Evolutionary conservation across 2,113 vertebrate genomes (phyloP).

Genomic region (Esox niger): DNA sequence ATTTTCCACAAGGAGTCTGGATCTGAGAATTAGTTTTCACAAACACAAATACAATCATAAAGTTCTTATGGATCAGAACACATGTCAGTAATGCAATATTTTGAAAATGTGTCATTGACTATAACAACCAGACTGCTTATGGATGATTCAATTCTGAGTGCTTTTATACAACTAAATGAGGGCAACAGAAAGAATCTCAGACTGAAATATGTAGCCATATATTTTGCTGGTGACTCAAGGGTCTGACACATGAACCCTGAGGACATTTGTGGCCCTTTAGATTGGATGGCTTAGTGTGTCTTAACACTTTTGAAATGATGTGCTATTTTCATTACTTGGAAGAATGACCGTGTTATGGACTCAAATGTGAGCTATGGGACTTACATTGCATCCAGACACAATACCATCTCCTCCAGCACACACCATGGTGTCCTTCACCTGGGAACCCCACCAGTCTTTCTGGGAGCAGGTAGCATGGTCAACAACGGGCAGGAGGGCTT

Average conservation of each 20-base stretch:
- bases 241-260: background rate
- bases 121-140: too few species aligned
- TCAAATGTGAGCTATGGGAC: conserved; percentile 38
- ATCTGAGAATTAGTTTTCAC: too few species aligned
- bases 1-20: too few species aligned
- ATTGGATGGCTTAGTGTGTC: background rate
- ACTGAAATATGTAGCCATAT: too few species aligned
- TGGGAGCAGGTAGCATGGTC: conserved; percentile 69
- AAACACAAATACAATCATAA: too few species aligned
- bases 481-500: conserved; percentile 82
- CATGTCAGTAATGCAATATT: too few species aligned
- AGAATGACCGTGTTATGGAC: background rate
- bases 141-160: too few species aligned
- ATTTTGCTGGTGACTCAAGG: background rate
- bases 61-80: too few species aligned
- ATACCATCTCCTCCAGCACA: conserved; percentile 83
- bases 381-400: conserved; percentile 81
- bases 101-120: too few species aligned
- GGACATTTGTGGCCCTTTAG: background rate
- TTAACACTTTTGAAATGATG: background rate
- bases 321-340: background rate
- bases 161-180: too few species aligned
- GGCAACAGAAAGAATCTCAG: too few species aligned
- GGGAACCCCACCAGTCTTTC: conserved; percentile 75
- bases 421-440: conserved; percentile 74